Conservation (phyloP, 2,113 vertebrate genomes). For the Myiozetetes cayanensis region DNA sequence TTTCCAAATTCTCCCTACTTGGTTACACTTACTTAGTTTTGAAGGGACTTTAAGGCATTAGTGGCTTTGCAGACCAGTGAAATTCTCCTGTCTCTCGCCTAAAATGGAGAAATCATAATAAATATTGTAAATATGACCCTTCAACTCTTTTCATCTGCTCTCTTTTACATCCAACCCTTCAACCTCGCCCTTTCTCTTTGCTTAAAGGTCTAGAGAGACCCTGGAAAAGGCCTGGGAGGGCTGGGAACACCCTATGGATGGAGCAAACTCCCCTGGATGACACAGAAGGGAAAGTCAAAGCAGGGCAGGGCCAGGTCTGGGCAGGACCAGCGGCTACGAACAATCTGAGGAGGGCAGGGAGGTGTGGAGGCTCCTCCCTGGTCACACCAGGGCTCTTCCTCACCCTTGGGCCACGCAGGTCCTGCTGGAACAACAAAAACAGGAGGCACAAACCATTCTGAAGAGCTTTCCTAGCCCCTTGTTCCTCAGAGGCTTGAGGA, state of each 20-base stretch:
- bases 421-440: neutral
- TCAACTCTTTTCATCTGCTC: neutral
- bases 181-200: rapidly evolving
- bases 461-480: neutral
- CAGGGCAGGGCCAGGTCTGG: neutral
- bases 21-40: neutral
- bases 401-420: neutral
- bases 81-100: neutral
- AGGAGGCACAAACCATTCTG: neutral
- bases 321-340: neutral
- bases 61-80: neutral
- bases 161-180: neutral
- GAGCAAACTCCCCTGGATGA: neutral
- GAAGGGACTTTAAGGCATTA: neutral
- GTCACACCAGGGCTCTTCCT: neutral
- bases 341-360: neutral
- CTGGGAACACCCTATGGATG: rapidly evolving
- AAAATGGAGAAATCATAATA: neutral
- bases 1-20: neutral
- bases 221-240: too few relatives aligned
- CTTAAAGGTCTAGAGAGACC: neutral
- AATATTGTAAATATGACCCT: neutral
- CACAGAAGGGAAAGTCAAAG: neutral
- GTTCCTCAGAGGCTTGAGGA: neutral
- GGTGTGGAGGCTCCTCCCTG: neutral